Base-by-base conservation (phyloP, 2,888 invertebrate species). In the Paralinhomoeus sp. region DNA sequence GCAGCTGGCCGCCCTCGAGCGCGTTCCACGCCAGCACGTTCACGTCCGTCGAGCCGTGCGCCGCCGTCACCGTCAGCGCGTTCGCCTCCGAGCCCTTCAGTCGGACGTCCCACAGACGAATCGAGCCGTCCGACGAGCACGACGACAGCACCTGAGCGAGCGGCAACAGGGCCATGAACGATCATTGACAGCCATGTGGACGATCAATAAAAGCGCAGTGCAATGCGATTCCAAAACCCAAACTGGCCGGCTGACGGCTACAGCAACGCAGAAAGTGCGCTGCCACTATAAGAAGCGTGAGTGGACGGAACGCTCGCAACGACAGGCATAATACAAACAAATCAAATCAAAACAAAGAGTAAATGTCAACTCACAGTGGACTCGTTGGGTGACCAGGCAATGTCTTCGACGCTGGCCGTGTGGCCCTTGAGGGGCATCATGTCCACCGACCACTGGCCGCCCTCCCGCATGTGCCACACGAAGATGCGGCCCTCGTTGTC, bases 351-450 rank as follows among this genome's bases (percentile, higher is more conserved):
- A 23, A 47, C 24, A 17, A 36, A 24, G 21, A 22, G 9, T 13
- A 5, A 35, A 42, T 21, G 31, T 9, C 7, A 2, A 23, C 41
- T 68, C 76, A 87, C 87, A 67, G 79, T 67, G 17, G 63, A 71
- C 68, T 97, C 97, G 67, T 77, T 87, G 1, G 91, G 91, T 47
- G 91, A 91, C 97, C 97, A 97, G 60, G 93, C 91, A 49, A 99
- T 70, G 64, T 99, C 97, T 70, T 97, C 97, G 15, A 99, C 83
- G 24, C 91, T 91, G 40, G 73, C 75, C 21, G 76, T 77, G 62
- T 99, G 97, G 0, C 82, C 87, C 41, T 75, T 69, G 45, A 81
- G 72, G 0, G 93, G 81, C 41, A 80, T 71, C 63, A 84, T 82
- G 64, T 89, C 84, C 1, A 93, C 82, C 53, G 73, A 72, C 93